Evolutionary conservation across 64 coral and sea anemone species (phyloP), one percentile per base, ranked within the genome.

Genomic region (Dendrophyllia cribrosa): DNA sequence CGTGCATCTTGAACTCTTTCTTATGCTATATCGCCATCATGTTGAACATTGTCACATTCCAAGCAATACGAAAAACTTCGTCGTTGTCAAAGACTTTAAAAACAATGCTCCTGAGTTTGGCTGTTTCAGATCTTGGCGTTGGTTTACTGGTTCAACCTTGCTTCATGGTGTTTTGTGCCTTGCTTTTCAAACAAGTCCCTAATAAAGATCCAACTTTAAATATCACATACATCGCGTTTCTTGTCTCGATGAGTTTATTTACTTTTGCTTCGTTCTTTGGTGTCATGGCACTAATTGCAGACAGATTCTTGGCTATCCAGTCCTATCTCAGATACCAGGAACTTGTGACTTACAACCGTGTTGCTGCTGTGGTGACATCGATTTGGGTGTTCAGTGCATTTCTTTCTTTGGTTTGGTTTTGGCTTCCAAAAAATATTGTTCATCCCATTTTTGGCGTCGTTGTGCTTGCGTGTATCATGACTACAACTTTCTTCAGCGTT

Each of bases 261-360:
- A 22, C 49, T 23, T 22, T n/a, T 3, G 49, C 75, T 55, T 55
- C 75, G 51, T 24, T 77, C 8, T 77, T 77, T 13, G 9, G 20
- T 11, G 3, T 77, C 49, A 24, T 49, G 15, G 75, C n/a, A 55
- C 75, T 77, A 0, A 55, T 48, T 56, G 75, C 46, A 9, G 75
- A 77, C 49, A 77, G 75, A 55, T 77, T 77, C 21, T 23, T 77
- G 22, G 75, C 75, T 19, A 77, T 77, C 53, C 75, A 77, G 11
- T 20, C 22, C 13, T 45, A 77, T 56, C 50, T 77, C 9, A 77
- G 75, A 55, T 77, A 77, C n/a, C 49, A 53, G 51, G 48, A 52
- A 55, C 51, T 20, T 77, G 50, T 77, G 51, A 77, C 49, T 55
- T 8, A 53, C 75, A 56, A 21, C 19, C 51, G 75, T 10, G n/a